Evolutionary conservation across 2,113 vertebrate genomes (phyloP), one percentile per base, ranked within the genome.

Genomic region (Rhinogobius similis): DNA sequence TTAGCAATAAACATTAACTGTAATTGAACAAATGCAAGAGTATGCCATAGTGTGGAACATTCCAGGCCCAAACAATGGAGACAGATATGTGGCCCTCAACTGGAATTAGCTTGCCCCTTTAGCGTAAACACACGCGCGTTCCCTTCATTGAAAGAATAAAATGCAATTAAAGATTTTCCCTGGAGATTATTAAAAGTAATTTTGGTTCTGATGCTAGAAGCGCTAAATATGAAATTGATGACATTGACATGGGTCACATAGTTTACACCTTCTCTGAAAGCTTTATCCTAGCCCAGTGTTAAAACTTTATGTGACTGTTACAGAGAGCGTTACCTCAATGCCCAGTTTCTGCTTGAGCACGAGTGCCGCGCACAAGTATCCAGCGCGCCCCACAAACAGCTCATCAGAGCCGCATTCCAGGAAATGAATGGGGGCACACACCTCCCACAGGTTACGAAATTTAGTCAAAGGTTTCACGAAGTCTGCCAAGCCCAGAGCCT

Each of bases 331-430:
- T 90, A 95, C 95, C 94, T 96, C 94, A 58, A 95, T 88, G 64
- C 92, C 92, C 86, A 96, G 93, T 70, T 93, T 95, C 92, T 96
- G 95, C 81, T 90, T 95, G 75, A 96, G 93, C 66, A 96, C 93
- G 67, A 96, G 90, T 20, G 94, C 94, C 0, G 93, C 95, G 66
- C 95, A 96, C 87, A 97, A 89, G 88, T 96, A 96, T 1, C 95
- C 95, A 0, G 95, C 93, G 56, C 94, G 92, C 46, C 94, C 96
- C 77, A 95, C 95, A 68, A 97, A 97, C 66, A 96, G 93, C 91
- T 97, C 95, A 78, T 96, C 95, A 0, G 95, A 97, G 69, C 95
- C 95, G 82, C 95, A 95, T 87, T 96, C 94, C 78, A 96, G 91
- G 73, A 96, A 97, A 73, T 86, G 89, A 75, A 96, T 88, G 0